Percentiles rank a stretch among this genome's conserved stretches.
Conservation (phyloP, 2,888 invertebrate genomes). For the Drosophila ustulata region DNA sequence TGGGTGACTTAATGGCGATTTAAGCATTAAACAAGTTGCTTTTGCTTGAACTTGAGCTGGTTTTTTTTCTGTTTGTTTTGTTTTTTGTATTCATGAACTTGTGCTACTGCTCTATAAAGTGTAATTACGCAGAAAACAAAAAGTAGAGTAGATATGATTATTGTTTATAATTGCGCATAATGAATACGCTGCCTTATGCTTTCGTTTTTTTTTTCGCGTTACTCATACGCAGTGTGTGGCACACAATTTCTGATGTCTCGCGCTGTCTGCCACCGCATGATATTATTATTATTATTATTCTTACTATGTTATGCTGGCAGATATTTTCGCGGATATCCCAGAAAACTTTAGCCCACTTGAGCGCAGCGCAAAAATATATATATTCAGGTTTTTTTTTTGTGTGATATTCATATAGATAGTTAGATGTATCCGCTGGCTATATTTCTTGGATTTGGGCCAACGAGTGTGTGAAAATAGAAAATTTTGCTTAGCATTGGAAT, state of each 20-base stretch:
- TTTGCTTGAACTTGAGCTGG: constrained; percentile 39
- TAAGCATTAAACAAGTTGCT: constrained; percentile 17
- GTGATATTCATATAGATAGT: constrained; percentile 54
- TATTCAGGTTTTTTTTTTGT: constrained; percentile 2
- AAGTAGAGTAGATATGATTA: constrained; percentile 4
- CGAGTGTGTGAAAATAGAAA: constrained; percentile 81
- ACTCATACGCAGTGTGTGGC: constrained; percentile 57
- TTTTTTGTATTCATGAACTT: constrained; percentile 23
- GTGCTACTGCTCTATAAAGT: constrained; percentile 39
- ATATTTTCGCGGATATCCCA: constrained; percentile 66
- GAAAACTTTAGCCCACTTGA: constrained; percentile 33
- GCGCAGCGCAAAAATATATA: background rate
- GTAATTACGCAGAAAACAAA: background rate
- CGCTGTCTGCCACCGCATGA: constrained; percentile 23
- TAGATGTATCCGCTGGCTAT: constrained; percentile 57
- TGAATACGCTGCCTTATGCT: background rate
- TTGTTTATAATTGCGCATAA: constrained; percentile 1
- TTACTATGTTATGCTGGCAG: constrained; percentile 37
- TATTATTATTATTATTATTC: constrained; percentile 37
- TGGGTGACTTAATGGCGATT: constrained; percentile 33
- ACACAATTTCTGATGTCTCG: constrained; percentile 22
- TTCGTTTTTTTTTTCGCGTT: constrained; percentile 30
- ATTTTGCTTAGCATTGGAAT: constrained; percentile 74
- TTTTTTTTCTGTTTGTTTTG: background rate
- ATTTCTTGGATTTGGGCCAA: constrained; percentile 80